Evolutionary conservation across 2,888 invertebrate species (phyloP), one percentile per base, ranked within the genome.

Genomic region (Diarsia dahlii): DNA sequence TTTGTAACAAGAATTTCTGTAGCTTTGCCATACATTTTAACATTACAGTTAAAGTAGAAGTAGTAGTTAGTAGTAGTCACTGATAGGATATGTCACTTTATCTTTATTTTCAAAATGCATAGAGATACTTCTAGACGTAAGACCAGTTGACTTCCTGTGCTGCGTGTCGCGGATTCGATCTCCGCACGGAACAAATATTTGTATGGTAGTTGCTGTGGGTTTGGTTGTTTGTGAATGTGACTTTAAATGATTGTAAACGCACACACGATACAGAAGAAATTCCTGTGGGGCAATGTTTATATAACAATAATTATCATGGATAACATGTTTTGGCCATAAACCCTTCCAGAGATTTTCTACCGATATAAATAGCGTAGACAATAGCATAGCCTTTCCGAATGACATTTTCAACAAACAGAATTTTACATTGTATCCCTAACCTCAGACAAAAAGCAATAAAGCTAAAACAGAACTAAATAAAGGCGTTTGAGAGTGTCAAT

Each of bases 401-500:
- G 18, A 56, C 39, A 52, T 34, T 67, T 34, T 1, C 8, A 15
- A 13, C 9, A 52, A 64, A 60, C 58, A 12, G 13, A 74, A 60
- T n/a, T 46, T 5, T 3, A 48, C 10, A 39, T 18, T 15, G 9
- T 56, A n/a, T 28, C 28, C 2, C 10, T 28, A 34, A 70, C 15
- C 8, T 8, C 46, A 48, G 34, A 52, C 20, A n/a, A 45, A 56
- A 64, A 6, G 12, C 9, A 74, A 45, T 75, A 74, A 56, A 34
- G 9, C 15, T 15, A 6, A 50, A 54, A 18, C 13, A 82, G 45
- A 65, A 20, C 48, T 62, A 34, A 69, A 84, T 54, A 52, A 64
- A 80, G 34, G 6, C 50, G 3, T 54, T 74, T 45, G 34, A 62
- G n/a, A 1, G n/a, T 73, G 80, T 72, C 64, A 66, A 52, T 34